Base-by-base conservation (phyloP, 2,888 invertebrate species). In the Hirtodrosophila trivittata region DNA sequence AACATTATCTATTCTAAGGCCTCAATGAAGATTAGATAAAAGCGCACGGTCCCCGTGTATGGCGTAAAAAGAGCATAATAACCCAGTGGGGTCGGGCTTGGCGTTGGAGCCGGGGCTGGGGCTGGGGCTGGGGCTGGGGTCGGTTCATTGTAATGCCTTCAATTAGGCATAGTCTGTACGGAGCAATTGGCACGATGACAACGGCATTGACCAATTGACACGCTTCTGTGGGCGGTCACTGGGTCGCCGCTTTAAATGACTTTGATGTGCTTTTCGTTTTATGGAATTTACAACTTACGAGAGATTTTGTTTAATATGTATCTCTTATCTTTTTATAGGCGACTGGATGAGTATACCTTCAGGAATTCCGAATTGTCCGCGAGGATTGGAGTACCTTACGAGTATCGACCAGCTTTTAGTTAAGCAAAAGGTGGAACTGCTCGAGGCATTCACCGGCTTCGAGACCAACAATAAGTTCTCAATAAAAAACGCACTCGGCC, bases 381-480 rank as follows among this genome's bases (percentile, higher is more conserved):
- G 94, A 89, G 97, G 97, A 78, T 94, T 97, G 93, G 96, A 96
- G 92, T 97, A 95, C 93, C 95, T 97, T 92, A 95, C 95, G 92
- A 93, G 93, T 93, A 94, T 97, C 93, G 96, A 97, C 90, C 94
- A 95, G 80, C 92, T 97, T 55, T 92, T 96, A 72, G 94, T 97
- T 59, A 95, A 95, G 77, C 96, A 96, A 90, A 95, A 95, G 91
- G 94, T 96, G 28, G 96, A 96, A 89, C 82, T 95, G 43, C 89
- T 96, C 90, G 86, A 91, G 93, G 97, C 95, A 6, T 93, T 89
- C 63, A 94, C 94, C 69, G 96, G 97, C 12, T 97, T 95, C 91
- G 97, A 97, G 91, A 95, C 96, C 8, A 95, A 96, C 89, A 98
- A 97, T 89, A 97, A 97, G 90, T 98, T 96, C 90, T 94, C 95